phyloP scores from a whole-genome alignment of 37 sponge, comb jelly and placozoan species.

The Oscarella lobularis region DNA sequence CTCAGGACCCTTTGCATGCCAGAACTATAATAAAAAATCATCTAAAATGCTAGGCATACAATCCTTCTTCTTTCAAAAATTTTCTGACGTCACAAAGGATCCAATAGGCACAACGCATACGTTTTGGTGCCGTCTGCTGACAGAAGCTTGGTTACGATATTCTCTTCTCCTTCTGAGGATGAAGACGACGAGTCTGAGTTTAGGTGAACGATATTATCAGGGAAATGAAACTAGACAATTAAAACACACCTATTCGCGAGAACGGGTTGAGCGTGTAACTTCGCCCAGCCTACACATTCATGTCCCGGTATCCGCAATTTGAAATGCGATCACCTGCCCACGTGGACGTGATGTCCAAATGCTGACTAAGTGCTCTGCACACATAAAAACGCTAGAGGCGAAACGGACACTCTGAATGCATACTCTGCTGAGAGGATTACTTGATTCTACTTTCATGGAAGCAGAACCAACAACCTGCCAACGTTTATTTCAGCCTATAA shows the following conservation, averaged over 20 bases:
- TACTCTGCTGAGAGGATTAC: not conserved
- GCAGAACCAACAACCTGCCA: not conserved
- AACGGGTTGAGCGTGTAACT: not conserved
- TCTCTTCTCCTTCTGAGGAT: not conserved
- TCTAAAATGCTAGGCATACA: no score
- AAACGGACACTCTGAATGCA: no score
- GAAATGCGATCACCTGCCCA: not conserved
- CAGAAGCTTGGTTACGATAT: not conserved
- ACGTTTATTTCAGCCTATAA: no score
- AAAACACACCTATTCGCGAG: not conserved
- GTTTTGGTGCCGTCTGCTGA: not conserved
- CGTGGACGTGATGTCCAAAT: no score
- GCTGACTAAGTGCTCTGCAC: no score
- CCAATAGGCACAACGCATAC: not conserved
- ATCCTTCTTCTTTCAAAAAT: no score
- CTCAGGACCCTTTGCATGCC: no score
- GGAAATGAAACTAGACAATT: no score
- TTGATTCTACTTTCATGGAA: not conserved
- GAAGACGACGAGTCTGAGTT: not conserved
- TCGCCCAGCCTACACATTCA: no score
- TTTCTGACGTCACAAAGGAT: no score
- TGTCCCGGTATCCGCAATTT: slow-evolving; percentile 8
- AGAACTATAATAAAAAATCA: no score
- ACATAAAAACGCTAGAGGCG: no score
- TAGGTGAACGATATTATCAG: not conserved